Percentiles rank a stretch among this genome's conserved stretches.
phyloP scores from a whole-genome alignment of 2,797 vertebrate genomes.

The Diglossa cyanea region DNA sequence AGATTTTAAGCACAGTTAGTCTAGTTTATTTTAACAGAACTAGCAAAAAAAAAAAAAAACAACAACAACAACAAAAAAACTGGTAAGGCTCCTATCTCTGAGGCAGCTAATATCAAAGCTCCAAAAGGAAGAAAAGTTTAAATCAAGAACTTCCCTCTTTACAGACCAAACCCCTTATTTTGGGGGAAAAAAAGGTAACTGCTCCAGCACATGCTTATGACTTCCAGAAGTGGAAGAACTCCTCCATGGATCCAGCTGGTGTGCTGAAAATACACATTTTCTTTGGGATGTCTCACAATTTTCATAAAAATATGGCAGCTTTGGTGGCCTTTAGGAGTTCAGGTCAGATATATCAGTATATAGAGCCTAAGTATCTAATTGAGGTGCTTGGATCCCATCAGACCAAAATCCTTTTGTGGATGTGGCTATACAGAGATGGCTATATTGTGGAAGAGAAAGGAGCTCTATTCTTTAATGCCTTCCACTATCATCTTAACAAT shows the following conservation, averaged over 20 bases:
- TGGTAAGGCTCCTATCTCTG: background rate
- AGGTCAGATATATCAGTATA: background rate
- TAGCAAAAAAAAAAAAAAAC: background rate
- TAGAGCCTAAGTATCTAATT: rapidly evolving
- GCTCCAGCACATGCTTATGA: background rate
- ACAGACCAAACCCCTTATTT: background rate
- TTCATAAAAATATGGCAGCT: background rate
- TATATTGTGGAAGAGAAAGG: background rate
- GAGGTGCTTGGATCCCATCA: background rate
- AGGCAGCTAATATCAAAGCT: background rate
- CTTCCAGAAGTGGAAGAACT: background rate
- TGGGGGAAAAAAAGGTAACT: rapidly evolving
- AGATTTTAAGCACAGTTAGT: background rate
- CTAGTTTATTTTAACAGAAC: background rate
- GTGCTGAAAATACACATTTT: background rate
- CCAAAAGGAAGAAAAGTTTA: background rate
- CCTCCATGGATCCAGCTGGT: background rate
- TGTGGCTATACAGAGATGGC: background rate
- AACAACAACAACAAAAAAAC: background rate
- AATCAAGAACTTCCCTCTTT: background rate
- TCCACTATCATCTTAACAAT: background rate
- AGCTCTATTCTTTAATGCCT: background rate
- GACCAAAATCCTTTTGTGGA: background rate
- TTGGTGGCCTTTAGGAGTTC: background rate
- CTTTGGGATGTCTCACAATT: background rate